Conservation (phyloP, 2,113 vertebrate species). For the Myiozetetes cayanensis region DNA sequence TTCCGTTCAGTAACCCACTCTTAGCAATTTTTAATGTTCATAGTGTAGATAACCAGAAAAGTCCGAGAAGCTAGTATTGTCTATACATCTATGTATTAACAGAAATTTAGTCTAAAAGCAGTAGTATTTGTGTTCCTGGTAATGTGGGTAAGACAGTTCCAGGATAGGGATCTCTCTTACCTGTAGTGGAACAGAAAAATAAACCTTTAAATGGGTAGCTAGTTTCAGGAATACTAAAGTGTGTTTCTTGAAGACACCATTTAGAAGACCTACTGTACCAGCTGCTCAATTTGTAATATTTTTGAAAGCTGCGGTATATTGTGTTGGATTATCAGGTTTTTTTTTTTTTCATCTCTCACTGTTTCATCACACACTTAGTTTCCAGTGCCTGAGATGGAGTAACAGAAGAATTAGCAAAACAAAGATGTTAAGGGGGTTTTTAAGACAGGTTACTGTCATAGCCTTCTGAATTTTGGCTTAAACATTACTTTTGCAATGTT, state of each 20-base stretch:
- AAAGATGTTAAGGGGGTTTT: not conserved
- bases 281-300: not conserved
- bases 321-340: not conserved
- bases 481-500: not conserved
- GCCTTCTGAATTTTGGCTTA: not conserved
- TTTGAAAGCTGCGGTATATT: not conserved
- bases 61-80: not conserved
- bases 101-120: not conserved
- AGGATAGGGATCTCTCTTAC: not conserved
- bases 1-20: not conserved
- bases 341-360: not conserved
- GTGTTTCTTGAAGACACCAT: not conserved
- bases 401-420: not conserved
- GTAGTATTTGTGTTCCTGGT: not conserved
- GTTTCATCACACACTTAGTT: not conserved
- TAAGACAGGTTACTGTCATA: not conserved
- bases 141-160: not conserved
- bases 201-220: not conserved
- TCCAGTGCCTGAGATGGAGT: not conserved
- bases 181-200: not conserved
- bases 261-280: not conserved
- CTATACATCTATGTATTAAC: not conserved
- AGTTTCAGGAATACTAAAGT: not conserved
- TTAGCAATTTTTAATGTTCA: not conserved
- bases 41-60: not conserved